A percentile compares a stretch with the other conserved stretches of the same genome.
Conservation (phyloP, 2,888 invertebrate species). For the Nemurella pictetii region DNA sequence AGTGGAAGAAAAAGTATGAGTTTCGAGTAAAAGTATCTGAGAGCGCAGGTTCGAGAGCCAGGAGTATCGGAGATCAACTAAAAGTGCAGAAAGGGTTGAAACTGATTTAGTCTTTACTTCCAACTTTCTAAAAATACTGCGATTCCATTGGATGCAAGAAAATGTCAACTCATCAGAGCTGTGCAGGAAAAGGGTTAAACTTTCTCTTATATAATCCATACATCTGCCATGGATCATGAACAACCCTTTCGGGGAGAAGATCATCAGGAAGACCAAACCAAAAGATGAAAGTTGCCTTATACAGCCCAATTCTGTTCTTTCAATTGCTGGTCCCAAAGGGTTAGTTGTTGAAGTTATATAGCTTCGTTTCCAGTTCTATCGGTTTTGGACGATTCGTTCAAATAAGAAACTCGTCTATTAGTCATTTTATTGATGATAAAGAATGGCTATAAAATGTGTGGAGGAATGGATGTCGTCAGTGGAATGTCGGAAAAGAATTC, state of each 20-base stretch:
- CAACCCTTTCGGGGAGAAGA: neutral
- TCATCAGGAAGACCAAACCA: neutral
- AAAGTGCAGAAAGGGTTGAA: neutral
- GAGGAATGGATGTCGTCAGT: neutral
- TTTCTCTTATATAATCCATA: neutral
- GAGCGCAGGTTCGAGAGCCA: neutral
- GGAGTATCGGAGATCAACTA: no score
- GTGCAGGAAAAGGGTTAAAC: slow-evolving; percentile 10
- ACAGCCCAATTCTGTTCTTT: neutral
- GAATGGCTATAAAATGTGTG: neutral
- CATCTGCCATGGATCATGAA: neutral
- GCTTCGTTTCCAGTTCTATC: neutral
- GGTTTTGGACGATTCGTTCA: slow-evolving; percentile 6
- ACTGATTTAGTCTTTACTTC: neutral
- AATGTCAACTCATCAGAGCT: neutral
- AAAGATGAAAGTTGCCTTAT: neutral
- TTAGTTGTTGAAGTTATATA: neutral
- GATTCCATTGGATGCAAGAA: neutral
- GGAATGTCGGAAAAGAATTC: neutral
- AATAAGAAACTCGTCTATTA: neutral
- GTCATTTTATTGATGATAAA: slow-evolving; percentile 10
- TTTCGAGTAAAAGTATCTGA: no score
- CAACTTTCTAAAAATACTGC: slow-evolving; percentile 11
- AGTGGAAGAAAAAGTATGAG: no score
- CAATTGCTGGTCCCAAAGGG: neutral